Evolutionary conservation across 2,113 vertebrate species (phyloP), one percentile per base, ranked within the genome.

Genomic region (Seriola quinqueradiata): DNA sequence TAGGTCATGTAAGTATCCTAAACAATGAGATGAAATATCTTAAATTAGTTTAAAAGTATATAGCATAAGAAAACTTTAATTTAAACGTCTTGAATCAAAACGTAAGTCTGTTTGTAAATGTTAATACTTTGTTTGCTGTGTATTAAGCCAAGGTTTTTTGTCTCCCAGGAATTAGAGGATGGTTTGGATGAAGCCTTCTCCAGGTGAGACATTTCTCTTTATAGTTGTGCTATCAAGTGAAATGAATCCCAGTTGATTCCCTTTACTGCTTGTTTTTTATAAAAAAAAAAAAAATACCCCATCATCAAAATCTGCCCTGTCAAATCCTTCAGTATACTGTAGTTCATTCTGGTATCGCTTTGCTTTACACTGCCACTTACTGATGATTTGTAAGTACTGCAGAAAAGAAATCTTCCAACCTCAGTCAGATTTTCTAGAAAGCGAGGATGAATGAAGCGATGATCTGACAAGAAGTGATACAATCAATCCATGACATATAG

Each of bases 121-220:
- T 58, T 4, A 21, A 19, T n/a, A 54, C 19, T 7, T 17, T 21
- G 2, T 16, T 52, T 52, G 46, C 46, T 69, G 42, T 74, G 40
- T 14, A 34, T 58, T 65, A 4, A 77, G 1, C 9, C 8, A 28
- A 19, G 0, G 4, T 34, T 42, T 8, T 44, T 70, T 66, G 50
- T 64, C 73, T 64, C 86, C 40, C 83, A 99, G 97, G 96, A 96
- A 89, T 93, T 95, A 79, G 97, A 97, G 55, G 97, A 98, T 7
- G 96, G 93, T 59, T 95, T 99, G 81, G 97, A 99, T 84, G 97
- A 98, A 92, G 97, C 98, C 0, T 99, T 99, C 88, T 97, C 97
- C 75, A 99, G 97, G 98, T 99, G 96, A 92, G 95, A 67, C 68
- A 81, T 58, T 40, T 59, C 8, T 42, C 28, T 44, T 6, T 4